phyloP scores from a whole-genome alignment of 2,888 invertebrate genomes.

The Eurois occulta region DNA sequence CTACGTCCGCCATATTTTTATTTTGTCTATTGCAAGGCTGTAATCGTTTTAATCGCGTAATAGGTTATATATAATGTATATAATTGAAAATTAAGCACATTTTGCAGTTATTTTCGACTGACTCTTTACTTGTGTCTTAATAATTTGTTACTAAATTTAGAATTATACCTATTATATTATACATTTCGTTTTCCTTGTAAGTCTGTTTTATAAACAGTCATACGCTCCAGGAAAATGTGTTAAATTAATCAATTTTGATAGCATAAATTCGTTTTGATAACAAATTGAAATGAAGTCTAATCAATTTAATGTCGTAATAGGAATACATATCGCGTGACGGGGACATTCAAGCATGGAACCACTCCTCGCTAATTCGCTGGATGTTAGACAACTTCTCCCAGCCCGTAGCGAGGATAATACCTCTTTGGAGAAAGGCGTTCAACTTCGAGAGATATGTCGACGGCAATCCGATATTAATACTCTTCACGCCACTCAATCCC shows the following conservation, averaged over 20 bases:
- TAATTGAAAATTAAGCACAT: neutral
- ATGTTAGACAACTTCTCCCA: constrained; percentile 91
- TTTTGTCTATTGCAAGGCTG: neutral
- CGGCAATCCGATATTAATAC: constrained; percentile 93
- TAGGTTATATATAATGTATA: too few relatives aligned
- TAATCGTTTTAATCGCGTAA: neutral
- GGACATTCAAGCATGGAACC: constrained; percentile 79
- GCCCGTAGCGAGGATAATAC: constrained; percentile 92
- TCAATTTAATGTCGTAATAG: constrained; percentile 74
- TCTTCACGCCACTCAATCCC: constrained; percentile 95
- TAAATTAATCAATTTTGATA: neutral
- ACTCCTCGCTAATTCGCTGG: constrained; percentile 90
- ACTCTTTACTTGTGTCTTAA: neutral
- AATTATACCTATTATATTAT: neutral
- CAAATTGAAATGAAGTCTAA: neutral
- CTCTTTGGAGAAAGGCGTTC: constrained; percentile 93
- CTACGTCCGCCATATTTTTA: neutral
- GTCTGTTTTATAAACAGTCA: neutral
- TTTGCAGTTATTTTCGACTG: neutral
- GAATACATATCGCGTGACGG: constrained; percentile 87
- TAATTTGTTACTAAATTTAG: neutral
- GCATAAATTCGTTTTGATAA: neutral
- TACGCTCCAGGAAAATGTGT: constrained; percentile 27
- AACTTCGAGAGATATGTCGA: constrained; percentile 92
- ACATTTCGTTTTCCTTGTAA: neutral